Conservation (phyloP, 2,113 vertebrate genomes). For the Rostratula benghalensis region DNA sequence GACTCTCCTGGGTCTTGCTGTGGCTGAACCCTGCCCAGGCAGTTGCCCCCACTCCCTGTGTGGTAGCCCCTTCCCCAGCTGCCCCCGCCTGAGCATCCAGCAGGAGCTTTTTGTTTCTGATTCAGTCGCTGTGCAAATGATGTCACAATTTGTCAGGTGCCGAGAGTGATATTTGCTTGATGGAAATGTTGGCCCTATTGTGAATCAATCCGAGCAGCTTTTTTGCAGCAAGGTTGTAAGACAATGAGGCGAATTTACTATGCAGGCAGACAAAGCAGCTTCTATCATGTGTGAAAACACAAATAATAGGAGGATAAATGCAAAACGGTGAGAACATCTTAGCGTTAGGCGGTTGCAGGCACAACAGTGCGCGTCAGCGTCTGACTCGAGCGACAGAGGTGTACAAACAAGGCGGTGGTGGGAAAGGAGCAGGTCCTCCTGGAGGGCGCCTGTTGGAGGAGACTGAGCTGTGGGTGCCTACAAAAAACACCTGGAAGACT, state of each 20-base stretch:
- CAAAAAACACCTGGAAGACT: neutral
- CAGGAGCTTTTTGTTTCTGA: slow-evolving; percentile 10
- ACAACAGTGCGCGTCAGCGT: slow-evolving; percentile 34
- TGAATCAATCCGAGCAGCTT: slow-evolving; percentile 67
- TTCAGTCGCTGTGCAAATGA: neutral
- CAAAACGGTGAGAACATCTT: slow-evolving; percentile 50
- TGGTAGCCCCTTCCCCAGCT: neutral
- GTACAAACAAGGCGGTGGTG: slow-evolving; percentile 3
- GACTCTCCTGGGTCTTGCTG: neutral
- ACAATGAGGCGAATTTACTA: slow-evolving; percentile 71
- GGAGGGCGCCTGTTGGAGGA: neutral
- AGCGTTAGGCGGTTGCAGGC: neutral
- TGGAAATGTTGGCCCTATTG: slow-evolving; percentile 55
- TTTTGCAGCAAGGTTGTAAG: slow-evolving; percentile 63
- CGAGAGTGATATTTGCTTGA: slow-evolving; percentile 41
- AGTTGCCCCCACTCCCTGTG: accelerated
- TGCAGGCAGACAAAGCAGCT: slow-evolving; percentile 61
- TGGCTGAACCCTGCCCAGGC: accelerated
- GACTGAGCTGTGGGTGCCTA: neutral
- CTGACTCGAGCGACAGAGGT: slow-evolving; percentile 5
- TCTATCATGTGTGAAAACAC: slow-evolving; percentile 65
- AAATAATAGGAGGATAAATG: slow-evolving; percentile 70
- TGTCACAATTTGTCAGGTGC: slow-evolving; percentile 57
- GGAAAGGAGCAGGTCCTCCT: neutral
- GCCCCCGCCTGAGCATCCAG: accelerated